Evolutionary conservation across 2,797 vertebrate genomes (phyloP), one percentile per base, ranked within the genome.

Genomic region (Acanthis flammea): DNA sequence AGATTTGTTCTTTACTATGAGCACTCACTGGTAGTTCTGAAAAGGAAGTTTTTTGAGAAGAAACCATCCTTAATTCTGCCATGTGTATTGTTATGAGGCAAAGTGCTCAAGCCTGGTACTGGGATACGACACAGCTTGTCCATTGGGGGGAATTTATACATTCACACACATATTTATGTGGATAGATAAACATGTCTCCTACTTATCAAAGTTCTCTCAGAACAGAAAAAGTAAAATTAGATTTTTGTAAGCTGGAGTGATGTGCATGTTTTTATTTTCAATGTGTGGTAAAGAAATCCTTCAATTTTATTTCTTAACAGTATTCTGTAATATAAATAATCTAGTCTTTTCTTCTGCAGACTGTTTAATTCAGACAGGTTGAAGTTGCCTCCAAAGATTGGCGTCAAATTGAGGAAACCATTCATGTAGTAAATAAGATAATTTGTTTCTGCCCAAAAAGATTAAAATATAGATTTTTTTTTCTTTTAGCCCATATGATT

Each of bases 351-450:
- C 96, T 98, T 97, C 94, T 97, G 88, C 94, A 97, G 97, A 96
- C 97, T 97, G 96, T 98, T 97, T 97, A 97, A 98, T 98, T 97
- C 91, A 96, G 97, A 98, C 97, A 97, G 97, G 97, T 97, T 97
- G 97, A 97, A 98, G 98, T 98, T 98, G 97, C 97, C 80, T 97
- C 96, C 97, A 97, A 98, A 98, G 98, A 98, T 96, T 98, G 97
- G 97, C 95, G 86, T 98, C 98, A 98, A 98, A 99, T 98, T 98
- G 98, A 98, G 97, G 98, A 98, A 98, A 98, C 97, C 98, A 97
- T 98, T 98, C 98, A 98, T 98, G 98, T 98, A 98, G 98, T 98
- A 98, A 98, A 98, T 98, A 98, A 98, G 98, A 98, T 98, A 98
- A 98, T 98, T 97, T 98, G 97, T 98, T 98, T 98, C 95, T 96